Percentiles rank a stretch among this genome's conserved stretches.
Conservation (phyloP, 1,140 invertebrate species). For the Sitobion miscanthi region DNA sequence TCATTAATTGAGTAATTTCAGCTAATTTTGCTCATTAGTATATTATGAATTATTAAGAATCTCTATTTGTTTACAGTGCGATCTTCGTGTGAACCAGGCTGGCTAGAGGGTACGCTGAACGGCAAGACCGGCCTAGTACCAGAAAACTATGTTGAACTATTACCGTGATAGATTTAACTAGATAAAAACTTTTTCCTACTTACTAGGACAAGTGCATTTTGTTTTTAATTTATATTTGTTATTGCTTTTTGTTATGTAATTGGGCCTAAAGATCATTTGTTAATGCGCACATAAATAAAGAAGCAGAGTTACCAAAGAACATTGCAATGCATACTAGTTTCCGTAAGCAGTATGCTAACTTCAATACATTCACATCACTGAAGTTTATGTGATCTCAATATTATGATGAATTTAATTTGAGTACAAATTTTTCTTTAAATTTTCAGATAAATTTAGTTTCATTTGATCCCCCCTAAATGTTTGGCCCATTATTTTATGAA, state of each 20-base stretch:
- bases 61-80: constrained; percentile 72
- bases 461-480: not conserved
- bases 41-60: not conserved
- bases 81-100: constrained; percentile 90
- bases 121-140: constrained; percentile 94
- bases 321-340: not conserved
- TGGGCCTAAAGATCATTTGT: constrained; percentile 52
- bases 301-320: constrained; percentile 51
- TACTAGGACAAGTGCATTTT: constrained; percentile 38
- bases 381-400: constrained; percentile 44
- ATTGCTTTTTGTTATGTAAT: constrained; percentile 47
- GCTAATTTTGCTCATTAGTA: not conserved
- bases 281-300: constrained; percentile 29
- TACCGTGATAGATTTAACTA: constrained; percentile 66
- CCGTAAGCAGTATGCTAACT: not conserved
- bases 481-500: constrained; percentile 47
- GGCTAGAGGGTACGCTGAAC: constrained; percentile 93
- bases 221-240: constrained; percentile 53
- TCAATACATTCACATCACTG: constrained; percentile 25
- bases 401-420: constrained; percentile 24
- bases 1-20: not conserved
- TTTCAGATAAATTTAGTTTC: not conserved
- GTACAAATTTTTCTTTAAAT: constrained; percentile 42
- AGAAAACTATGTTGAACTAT: constrained; percentile 94
- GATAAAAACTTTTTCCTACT: constrained; percentile 28